Percentiles rank a stretch among this genome's conserved stretches.
Evolutionary conservation across 2,888 invertebrate species (phyloP).

Genomic region (Xestoiulus laeticollis): DNA sequence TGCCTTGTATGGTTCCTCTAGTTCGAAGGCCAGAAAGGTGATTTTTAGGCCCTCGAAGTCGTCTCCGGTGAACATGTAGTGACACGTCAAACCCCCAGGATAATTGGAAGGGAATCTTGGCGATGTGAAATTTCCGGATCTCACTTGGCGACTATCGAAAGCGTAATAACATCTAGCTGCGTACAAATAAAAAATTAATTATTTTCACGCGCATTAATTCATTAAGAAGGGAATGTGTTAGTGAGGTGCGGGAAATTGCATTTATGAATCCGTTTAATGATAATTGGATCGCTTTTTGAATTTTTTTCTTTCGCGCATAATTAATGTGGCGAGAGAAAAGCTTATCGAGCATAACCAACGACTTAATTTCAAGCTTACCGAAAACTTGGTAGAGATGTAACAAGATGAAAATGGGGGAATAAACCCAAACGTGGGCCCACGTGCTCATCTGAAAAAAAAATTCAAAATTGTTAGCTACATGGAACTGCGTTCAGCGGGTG

Average conservation of each 20-base stretch:
- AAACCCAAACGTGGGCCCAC: constrained; percentile 2
- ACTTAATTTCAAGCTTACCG: not conserved
- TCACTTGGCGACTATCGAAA: constrained; percentile 43
- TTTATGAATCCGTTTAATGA: not conserved
- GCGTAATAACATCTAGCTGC: constrained; percentile 46
- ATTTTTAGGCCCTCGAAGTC: constrained; percentile 62
- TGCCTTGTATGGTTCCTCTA: constrained; percentile 61
- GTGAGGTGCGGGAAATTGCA: not conserved
- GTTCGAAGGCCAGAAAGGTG: constrained; percentile 61
- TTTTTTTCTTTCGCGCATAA: not conserved
- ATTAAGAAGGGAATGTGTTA: not conserved
- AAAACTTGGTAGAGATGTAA: constrained; percentile 23
- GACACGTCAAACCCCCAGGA: constrained; percentile 60
- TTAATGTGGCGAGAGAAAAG: not conserved
- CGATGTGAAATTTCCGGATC: constrained; percentile 61
- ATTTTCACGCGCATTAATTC: not conserved
- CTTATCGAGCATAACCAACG: not conserved
- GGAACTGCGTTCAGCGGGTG: too few species aligned
- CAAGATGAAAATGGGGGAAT: not conserved
- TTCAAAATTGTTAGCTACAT: too few species aligned
- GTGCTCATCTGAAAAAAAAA: constrained; percentile 28
- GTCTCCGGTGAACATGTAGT: constrained; percentile 60
- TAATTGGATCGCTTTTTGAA: not conserved
- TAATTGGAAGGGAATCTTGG: constrained; percentile 61
- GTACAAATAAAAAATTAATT: not conserved